Evolutionary conservation across 1,140 invertebrate genomes (phyloP).

Genomic region (Thalassaphorura encarpata): DNA sequence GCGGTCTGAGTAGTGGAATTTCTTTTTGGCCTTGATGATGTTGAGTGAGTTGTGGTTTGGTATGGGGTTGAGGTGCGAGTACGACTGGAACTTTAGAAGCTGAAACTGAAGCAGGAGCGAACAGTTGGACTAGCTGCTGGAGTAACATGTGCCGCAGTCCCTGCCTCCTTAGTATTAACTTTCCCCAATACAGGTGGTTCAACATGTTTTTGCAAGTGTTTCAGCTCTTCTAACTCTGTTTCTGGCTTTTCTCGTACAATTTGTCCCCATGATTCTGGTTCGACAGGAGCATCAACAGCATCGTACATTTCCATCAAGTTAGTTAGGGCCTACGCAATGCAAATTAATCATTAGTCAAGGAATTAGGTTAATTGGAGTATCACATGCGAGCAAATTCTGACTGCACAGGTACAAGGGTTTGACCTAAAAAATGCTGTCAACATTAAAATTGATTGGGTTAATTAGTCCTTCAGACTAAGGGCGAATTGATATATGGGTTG

Average conservation of each 20-base stretch:
- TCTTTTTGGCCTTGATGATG: slow-evolving; percentile 47
- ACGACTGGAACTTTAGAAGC: slow-evolving; percentile 1
- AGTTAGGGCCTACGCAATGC: slow-evolving; percentile 13
- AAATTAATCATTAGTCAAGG: background rate
- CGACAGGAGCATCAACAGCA: background rate
- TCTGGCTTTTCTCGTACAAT: slow-evolving; percentile 21
- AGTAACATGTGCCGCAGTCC: slow-evolving; percentile 24
- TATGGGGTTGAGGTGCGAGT: slow-evolving; percentile 23
- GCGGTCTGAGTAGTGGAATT: slow-evolving; percentile 48
- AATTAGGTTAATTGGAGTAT: background rate
- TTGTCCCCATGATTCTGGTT: slow-evolving; percentile 8
- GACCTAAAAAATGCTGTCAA: too few species aligned
- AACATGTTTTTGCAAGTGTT: slow-evolving; percentile 5
- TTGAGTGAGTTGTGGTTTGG: slow-evolving; percentile 16
- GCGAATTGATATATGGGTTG: background rate
- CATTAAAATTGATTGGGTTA: too few species aligned
- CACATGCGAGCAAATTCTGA: too few species aligned
- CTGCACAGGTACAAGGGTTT: too few species aligned
- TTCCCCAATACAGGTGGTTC: background rate
- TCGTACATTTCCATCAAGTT: slow-evolving; percentile 16
- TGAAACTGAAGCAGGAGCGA: background rate
- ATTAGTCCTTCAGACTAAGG: background rate
- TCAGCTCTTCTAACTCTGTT: slow-evolving; percentile 25
- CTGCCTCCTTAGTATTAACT: slow-evolving; percentile 15
- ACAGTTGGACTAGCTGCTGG: too few species aligned